Evolutionary conservation across 2,113 vertebrate genomes (phyloP).

Genomic region (Etheostoma spectabile): DNA sequence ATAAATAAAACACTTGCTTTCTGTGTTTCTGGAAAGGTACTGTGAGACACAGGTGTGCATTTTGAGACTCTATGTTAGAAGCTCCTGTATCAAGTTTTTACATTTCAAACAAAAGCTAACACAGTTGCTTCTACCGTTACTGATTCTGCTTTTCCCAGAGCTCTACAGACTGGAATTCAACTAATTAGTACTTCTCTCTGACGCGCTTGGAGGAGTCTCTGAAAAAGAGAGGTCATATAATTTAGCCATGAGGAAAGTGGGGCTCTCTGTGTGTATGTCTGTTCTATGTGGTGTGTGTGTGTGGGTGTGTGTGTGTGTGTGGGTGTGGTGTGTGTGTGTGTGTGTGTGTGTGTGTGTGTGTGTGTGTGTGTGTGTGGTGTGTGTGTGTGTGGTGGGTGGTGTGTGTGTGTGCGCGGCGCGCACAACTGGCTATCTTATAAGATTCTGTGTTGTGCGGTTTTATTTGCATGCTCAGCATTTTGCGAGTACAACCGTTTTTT

Average conservation of each 20-base stretch:
- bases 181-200: conserved; percentile 63
- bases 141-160: conserved; percentile 34
- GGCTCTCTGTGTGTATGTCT: conserved; percentile 16
- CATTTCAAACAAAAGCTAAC: neutral
- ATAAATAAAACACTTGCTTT: neutral
- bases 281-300: neutral
- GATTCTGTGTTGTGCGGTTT: conserved; percentile 31
- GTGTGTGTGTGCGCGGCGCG: conserved; percentile 13
- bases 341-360: no score
- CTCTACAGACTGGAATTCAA: conserved; percentile 34
- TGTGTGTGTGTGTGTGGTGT: no score
- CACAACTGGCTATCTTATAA: conserved; percentile 9
- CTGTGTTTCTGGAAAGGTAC: neutral
- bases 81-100: neutral
- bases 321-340: no score
- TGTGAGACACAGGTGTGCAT: neutral
- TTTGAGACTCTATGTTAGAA: neutral
- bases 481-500: conserved; percentile 10
- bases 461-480: conserved; percentile 54
- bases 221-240: conserved; percentile 61
- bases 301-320: no score
- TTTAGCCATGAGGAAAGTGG: conserved; percentile 60
- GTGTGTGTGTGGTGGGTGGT: no score
- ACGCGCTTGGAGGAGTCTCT: conserved; percentile 44
- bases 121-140: conserved; percentile 4